phyloP scores from a whole-genome alignment of 2,797 vertebrate genomes.

The Microchirus variegatus region DNA sequence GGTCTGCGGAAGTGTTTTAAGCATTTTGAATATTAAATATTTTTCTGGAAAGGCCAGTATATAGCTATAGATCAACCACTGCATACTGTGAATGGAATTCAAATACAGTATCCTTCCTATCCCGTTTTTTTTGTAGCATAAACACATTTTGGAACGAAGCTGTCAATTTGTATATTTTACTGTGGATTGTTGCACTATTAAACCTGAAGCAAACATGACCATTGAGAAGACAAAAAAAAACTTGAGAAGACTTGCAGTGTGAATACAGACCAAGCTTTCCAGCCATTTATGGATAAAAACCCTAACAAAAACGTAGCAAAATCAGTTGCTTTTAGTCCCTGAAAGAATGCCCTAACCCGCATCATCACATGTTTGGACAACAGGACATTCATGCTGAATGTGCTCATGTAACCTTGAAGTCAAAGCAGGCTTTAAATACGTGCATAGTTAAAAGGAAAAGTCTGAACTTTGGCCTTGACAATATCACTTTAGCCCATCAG shows the following conservation, averaged over 20 bases:
- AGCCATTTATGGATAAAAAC: not conserved
- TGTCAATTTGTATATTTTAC: no score
- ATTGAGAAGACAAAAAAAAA: conserved; percentile 2
- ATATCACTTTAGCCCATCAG: not conserved
- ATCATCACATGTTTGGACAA: no score
- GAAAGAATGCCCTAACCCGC: no score
- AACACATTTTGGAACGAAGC: no score
- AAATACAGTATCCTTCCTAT: no score
- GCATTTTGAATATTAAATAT: not conserved
- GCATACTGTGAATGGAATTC: no score
- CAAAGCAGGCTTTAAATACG: not conserved
- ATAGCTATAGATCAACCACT: not conserved
- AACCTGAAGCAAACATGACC: not conserved
- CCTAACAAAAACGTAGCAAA: not conserved
- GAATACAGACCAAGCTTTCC: conserved; percentile 12
- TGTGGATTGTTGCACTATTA: no score
- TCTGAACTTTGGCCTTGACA: not conserved
- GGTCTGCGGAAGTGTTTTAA: not conserved
- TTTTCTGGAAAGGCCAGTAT: not conserved
- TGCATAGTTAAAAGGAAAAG: not conserved
- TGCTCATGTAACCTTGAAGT: not conserved
- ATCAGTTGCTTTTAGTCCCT: not conserved
- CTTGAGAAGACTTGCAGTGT: not conserved
- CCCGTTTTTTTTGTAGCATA: no score
- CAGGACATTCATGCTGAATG: not conserved